Base-by-base conservation (phyloP, 2,113 vertebrate species). In the Burhinus oedicnemus region DNA sequence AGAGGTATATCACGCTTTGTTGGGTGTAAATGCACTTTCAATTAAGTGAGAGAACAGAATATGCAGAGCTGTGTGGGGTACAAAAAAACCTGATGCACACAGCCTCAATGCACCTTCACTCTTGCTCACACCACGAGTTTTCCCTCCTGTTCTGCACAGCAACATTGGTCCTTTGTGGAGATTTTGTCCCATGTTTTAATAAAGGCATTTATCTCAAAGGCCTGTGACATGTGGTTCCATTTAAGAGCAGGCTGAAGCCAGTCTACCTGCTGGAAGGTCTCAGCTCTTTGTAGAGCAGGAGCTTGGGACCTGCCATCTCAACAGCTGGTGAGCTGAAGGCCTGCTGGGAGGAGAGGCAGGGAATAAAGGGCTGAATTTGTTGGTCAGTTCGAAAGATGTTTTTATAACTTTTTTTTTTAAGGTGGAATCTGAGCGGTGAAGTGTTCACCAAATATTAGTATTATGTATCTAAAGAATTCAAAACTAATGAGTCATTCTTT, bases 401-500 rank as follows among this genome's bases (percentile, higher is more conserved):
- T 88, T 42, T 68, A 21, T 34, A 74, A 54, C 5, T 58, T 82
- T 30, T 27, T 70, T 70, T 82, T 74, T 64, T 40, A 40, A 95
- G 58, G n/a, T 61, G 40, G 57, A 68, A 87, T 85, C 36, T 69
- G 32, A 64, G 61, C 6, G 0, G n/a, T 66, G 40, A 86, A 76
- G 2, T 32, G 26, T 45, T 93, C 69, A 91, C n/a, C 44, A 87
- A 91, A 95, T 79, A 71, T 51, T 71, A 76, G 26, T 52, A 62
- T 78, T 84, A 81, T 15, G 26, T 84, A 60, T 60, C 42, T 68
- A 72, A 93, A 95, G 83, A 95, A 79, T 89, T 93, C 61, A 75
- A 76, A 94, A 84, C 72, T 90, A 88, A 86, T 87, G 92, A 97
- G 47, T 95, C 86, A 89, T 90, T 86, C 55, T 78, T 92, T 71